Evolutionary conservation across 2,888 invertebrate genomes (phyloP).

Genomic region (Drosophila colorata): DNA sequence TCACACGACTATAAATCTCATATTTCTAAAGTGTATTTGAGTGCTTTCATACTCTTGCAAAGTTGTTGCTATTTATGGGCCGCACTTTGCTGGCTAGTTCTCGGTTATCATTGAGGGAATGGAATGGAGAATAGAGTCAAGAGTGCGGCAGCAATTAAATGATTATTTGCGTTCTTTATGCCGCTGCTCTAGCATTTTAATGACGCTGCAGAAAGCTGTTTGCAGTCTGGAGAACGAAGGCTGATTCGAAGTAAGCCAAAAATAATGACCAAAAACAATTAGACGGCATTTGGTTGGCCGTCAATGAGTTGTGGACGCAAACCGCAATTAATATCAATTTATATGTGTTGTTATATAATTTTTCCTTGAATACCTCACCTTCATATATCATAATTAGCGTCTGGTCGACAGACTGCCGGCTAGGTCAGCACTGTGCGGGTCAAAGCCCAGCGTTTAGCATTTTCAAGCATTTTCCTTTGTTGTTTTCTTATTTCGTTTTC

Average conservation of each 20-base stretch:
- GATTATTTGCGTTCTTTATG: slow-evolving; percentile 58
- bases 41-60: slow-evolving; percentile 2
- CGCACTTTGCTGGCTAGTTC: slow-evolving; percentile 40
- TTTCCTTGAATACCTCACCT: slow-evolving; percentile 46
- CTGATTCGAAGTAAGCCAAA: slow-evolving; percentile 20
- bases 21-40: background rate
- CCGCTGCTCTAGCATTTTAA: slow-evolving; percentile 27
- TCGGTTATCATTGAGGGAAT: slow-evolving; percentile 8
- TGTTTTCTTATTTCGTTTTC: background rate
- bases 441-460: background rate
- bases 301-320: slow-evolving; percentile 48
- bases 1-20: background rate
- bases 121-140: slow-evolving; percentile 3
- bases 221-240: slow-evolving; percentile 23
- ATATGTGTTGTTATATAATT: slow-evolving; percentile 57
- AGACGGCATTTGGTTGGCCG: slow-evolving; percentile 39
- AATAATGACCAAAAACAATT: slow-evolving; percentile 72
- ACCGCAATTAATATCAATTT: slow-evolving; percentile 78
- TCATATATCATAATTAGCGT: slow-evolving; percentile 75
- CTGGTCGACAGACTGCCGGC: slow-evolving; percentile 17
- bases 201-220: slow-evolving; percentile 62
- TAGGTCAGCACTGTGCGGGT: slow-evolving; percentile 6
- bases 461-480: slow-evolving; percentile 16
- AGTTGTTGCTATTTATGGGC: slow-evolving; percentile 53
- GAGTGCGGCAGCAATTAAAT: slow-evolving; percentile 53